Conservation (phyloP, 1,140 invertebrate genomes). For the Neodiprion lecontei region DNA sequence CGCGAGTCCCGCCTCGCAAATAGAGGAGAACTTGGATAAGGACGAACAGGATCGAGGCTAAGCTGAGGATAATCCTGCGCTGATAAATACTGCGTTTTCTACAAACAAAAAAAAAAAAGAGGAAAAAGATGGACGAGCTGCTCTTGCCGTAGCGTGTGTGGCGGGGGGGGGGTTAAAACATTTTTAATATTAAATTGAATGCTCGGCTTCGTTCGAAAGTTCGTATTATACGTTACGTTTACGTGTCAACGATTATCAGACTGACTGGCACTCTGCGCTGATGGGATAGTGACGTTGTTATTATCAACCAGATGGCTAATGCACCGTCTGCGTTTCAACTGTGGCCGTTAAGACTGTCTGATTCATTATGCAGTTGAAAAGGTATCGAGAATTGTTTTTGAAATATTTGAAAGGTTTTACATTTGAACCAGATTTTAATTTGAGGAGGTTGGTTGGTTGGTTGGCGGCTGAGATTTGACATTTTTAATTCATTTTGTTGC, state of each 20-base stretch:
- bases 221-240: no score
- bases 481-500: no score
- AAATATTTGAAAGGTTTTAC: no score
- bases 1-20: no score
- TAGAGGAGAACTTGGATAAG: not conserved
- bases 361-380: no score
- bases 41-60: not conserved
- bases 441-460: no score
- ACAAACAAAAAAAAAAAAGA: not conserved
- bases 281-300: not conserved
- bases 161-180: not conserved
- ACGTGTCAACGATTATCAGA: no score
- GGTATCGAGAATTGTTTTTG: no score
- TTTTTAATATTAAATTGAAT: not conserved
- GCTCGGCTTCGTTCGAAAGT: no score
- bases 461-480: no score
- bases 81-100: not conserved
- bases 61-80: not conserved
- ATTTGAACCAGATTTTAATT: no score
- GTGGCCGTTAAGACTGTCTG: not conserved
- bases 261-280: no score
- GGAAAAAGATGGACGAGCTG: not conserved
- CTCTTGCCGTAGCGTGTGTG: not conserved
- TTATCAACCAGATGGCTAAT: constrained; percentile 6
- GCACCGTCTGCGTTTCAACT: constrained; percentile 5